Conservation (phyloP, 53 echinoderm and acorn worm species). For the Arbacia lixula region DNA sequence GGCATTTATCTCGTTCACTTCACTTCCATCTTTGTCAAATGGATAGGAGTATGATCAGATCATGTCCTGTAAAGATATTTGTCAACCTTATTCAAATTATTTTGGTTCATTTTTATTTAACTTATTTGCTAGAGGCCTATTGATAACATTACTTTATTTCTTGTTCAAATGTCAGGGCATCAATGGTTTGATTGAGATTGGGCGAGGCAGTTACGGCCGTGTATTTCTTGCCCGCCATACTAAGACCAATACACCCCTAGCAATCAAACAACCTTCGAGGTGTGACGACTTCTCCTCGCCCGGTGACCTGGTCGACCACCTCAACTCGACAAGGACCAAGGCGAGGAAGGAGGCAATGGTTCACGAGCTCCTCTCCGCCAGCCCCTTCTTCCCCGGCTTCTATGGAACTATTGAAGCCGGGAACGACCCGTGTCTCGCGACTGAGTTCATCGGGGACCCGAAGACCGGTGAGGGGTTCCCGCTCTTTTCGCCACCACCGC, state of each 20-base stretch:
- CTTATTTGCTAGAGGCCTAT: no score
- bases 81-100: no score
- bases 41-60: no score
- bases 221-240: slow-evolving; percentile 9
- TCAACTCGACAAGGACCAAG: slow-evolving; percentile 1
- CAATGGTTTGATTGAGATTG: background rate
- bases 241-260: background rate
- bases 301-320: slow-evolving; percentile 9
- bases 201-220: slow-evolving; percentile 1
- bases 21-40: no score
- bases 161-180: background rate
- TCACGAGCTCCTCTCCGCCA: slow-evolving; percentile 8
- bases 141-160: no score
- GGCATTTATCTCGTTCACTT: no score
- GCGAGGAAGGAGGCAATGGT: slow-evolving; percentile 12
- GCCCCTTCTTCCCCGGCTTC: slow-evolving; percentile 11
- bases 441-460: background rate
- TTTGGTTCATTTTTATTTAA: no score
- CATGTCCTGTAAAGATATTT: no score
- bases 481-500: background rate
- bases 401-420: background rate
- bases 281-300: slow-evolving; percentile 9
- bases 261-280: slow-evolving; percentile 2
- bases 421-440: slow-evolving; percentile 2
- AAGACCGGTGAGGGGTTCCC: background rate